Evolutionary conservation across 2,113 vertebrate species (phyloP).

Genomic region (Microcebus tavaratra): DNA sequence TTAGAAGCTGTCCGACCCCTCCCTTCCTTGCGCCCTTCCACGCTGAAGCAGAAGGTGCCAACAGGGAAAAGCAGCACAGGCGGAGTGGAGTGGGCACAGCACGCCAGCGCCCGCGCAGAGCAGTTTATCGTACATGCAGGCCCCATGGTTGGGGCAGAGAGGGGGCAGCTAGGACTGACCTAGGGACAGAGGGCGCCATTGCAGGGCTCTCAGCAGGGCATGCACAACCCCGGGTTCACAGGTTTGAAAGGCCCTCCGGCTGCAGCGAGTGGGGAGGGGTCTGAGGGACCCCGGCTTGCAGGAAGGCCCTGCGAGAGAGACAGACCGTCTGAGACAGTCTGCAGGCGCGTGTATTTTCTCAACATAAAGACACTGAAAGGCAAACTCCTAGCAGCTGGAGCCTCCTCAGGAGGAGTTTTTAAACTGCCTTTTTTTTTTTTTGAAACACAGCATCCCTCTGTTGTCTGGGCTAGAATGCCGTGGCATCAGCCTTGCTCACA

Average conservation of each 20-base stretch:
- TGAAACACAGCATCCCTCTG: too few relatives aligned
- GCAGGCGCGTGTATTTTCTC: neutral
- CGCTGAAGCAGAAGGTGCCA: neutral
- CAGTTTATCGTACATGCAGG: neutral
- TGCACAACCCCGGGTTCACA: neutral
- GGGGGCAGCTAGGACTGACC: neutral
- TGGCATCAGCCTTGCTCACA: too few relatives aligned
- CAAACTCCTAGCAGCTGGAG: neutral
- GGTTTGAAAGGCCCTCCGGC: neutral
- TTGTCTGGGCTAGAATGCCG: too few relatives aligned
- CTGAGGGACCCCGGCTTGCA: neutral
- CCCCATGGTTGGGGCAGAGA: neutral
- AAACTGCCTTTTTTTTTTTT: neutral
- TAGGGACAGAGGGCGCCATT: too few relatives aligned
- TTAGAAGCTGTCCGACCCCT: neutral
- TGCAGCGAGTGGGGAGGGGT: fast-evolving
- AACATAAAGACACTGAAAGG: neutral
- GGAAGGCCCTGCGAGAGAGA: too few relatives aligned
- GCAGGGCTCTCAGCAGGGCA: too few relatives aligned
- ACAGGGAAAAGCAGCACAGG: fast-evolving
- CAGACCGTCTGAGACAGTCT: fast-evolving
- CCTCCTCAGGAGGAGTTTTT: too few relatives aligned
- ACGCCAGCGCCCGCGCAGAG: fast-evolving
- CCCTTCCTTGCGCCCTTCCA: fast-evolving
- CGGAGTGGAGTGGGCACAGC: fast-evolving